phyloP scores from a whole-genome alignment of 2,797 vertebrate genomes.

The Hybognathus amarus region DNA sequence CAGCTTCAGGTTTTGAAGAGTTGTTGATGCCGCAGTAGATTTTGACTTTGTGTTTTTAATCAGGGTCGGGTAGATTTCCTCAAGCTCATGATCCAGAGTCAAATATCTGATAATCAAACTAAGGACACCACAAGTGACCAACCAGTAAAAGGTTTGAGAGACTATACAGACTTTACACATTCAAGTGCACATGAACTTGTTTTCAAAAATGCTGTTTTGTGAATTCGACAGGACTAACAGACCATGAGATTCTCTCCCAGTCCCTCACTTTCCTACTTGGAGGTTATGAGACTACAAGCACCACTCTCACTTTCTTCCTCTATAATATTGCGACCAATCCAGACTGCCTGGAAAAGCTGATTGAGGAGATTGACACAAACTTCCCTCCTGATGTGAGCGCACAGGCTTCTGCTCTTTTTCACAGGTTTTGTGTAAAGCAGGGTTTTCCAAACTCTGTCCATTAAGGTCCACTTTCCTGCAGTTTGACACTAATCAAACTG shows the following conservation, averaged over 20 bases:
- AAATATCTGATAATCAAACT: conserved; percentile 63
- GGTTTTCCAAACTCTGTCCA: neutral
- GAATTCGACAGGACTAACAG: conserved; percentile 76
- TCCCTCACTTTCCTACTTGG: conserved; percentile 80
- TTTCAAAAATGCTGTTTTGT: neutral
- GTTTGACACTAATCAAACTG: neutral
- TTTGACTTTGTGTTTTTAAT: neutral
- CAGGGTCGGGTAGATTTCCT: conserved; percentile 82
- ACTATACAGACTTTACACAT: neutral
- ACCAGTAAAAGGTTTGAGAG: conserved; percentile 55
- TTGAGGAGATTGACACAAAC: conserved; percentile 75
- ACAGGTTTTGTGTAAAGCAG: neutral
- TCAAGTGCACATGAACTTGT: neutral
- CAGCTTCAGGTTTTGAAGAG: neutral
- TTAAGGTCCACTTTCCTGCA: neutral
- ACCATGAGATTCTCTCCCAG: conserved; percentile 86
- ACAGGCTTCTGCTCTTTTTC: neutral
- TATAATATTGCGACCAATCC: conserved; percentile 80
- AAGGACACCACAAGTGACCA: conserved; percentile 57
- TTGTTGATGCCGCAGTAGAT: neutral
- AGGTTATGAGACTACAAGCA: conserved; percentile 83
- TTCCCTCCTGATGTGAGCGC: conserved; percentile 79
- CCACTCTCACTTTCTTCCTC: conserved; percentile 73
- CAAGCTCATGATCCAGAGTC: conserved; percentile 84
- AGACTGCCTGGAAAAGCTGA: conserved; percentile 74